phyloP scores from a whole-genome alignment of 2,113 vertebrate genomes.

The Pseudorectes ferrugineus region DNA sequence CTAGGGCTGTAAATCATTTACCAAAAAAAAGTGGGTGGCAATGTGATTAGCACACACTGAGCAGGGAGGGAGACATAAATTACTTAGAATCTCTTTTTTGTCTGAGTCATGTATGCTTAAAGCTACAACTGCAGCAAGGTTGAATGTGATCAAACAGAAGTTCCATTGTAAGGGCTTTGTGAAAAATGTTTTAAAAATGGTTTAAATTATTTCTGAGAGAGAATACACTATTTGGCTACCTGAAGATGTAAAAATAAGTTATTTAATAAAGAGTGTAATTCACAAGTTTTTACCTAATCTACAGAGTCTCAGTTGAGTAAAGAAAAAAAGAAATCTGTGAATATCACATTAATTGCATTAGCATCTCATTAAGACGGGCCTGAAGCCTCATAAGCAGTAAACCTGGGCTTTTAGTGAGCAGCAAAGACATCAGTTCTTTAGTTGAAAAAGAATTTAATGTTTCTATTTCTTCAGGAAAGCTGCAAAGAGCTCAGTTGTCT shows the following conservation, averaged over 20 bases:
- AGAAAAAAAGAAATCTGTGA: not conserved
- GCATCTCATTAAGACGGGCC: not conserved
- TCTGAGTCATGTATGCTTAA: not conserved
- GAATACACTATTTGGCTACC: not conserved
- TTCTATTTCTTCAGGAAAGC: not conserved
- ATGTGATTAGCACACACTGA: conserved; percentile 15
- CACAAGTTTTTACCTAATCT: not conserved
- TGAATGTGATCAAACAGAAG: not conserved
- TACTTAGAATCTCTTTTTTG: not conserved
- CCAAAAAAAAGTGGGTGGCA: conserved; percentile 19
- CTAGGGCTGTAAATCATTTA: conserved; percentile 14
- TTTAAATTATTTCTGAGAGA: not conserved
- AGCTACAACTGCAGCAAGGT: not conserved
- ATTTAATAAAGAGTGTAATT: not conserved
- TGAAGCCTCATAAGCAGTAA: not conserved
- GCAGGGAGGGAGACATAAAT: conserved; percentile 11
- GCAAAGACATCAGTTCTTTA: not conserved
- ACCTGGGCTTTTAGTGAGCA: not conserved
- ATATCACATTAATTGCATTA: not conserved
- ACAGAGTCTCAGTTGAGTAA: not conserved
- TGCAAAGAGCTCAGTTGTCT: not conserved
- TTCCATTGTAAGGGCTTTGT: not conserved
- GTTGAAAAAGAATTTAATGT: not conserved
- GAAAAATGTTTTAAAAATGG: not conserved
- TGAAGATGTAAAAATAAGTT: not conserved